phyloP scores from a whole-genome alignment of 1,140 invertebrate species.

The Colletes latitarsis region DNA sequence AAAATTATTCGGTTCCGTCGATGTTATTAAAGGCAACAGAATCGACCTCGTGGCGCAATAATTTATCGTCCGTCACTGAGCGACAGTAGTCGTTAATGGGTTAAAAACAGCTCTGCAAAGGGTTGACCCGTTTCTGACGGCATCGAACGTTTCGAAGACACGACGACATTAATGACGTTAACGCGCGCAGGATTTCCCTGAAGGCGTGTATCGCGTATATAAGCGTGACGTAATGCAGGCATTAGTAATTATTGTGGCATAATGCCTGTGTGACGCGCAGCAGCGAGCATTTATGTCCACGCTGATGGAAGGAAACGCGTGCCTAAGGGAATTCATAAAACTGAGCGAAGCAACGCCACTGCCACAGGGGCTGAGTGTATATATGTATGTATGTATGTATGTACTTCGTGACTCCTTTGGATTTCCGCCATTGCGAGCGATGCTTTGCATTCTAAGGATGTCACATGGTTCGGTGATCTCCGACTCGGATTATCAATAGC shows the following conservation, averaged over 20 bases:
- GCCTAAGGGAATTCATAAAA: constrained; percentile 46
- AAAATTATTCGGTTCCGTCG: neutral
- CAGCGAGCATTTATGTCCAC: constrained; percentile 9
- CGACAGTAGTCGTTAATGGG: neutral
- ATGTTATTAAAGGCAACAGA: neutral
- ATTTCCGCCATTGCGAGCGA: constrained; percentile 32
- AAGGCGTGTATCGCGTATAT: constrained; percentile 25
- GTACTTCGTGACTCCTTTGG: constrained; percentile 32
- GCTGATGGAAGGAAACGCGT: constrained; percentile 10
- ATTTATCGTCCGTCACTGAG: neutral
- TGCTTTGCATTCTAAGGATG: constrained; percentile 15
- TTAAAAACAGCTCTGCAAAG: neutral
- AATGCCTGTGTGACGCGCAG: constrained; percentile 8
- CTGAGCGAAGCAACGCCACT: constrained; percentile 13
- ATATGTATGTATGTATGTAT: neutral
- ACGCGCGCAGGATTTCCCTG: constrained; percentile 40
- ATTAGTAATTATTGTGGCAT: constrained; percentile 52
- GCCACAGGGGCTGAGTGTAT: neutral
- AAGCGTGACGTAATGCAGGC: constrained; percentile 49
- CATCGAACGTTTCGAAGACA: neutral
- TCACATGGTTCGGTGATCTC: constrained; percentile 26
- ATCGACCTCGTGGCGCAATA: neutral
- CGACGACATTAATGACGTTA: constrained; percentile 41
- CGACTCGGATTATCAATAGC: constrained; percentile 14
- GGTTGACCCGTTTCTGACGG: neutral